Base-by-base conservation (phyloP, 2,888 invertebrate genomes). In the Heteromurus nitidus region DNA sequence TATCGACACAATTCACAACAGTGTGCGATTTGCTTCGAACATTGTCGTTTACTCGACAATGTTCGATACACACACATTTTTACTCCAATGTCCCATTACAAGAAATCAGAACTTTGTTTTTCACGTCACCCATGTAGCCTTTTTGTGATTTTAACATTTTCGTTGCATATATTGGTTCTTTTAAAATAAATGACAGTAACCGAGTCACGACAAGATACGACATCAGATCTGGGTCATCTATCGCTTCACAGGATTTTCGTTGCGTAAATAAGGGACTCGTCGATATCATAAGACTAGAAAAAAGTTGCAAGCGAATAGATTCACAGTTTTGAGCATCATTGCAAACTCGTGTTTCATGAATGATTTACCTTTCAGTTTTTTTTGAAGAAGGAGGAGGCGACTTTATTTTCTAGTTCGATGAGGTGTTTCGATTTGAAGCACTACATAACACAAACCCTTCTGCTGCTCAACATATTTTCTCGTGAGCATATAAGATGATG, bases 121-220 rank as follows among this genome's bases (percentile, higher is more conserved):
- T 55, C 55, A 55, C 75, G 69, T 81, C 81, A 81, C 75, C 80
- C 74, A 74, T 67, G 62, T 22, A 50, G 30, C 18, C 28, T 22
- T 30, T 72, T 74, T 44, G 36, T 1, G 47, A 60, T 72, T 72
- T 72, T 55, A 55, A 67, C 67, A 70, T 79, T 79, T 68, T 69
- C 64, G 65, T 75, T 67, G 18, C 50, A 30, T 26, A 22, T 22
- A 62, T 44, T 18, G 24, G 36, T 44, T 53, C 69, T 26, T 42
- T 2, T 47, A 22, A 3, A 20, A 47, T 64, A 31, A 64, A 53
- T 58, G 65, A 47, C 58, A 72, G 50, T 68, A 70, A 79, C 47
- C 13, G 65, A 81, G 81, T 75, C 81, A 81, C 81, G 81, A 81
- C 81, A 75, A 81, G 80, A 80, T 73, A 74, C 62, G 80, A 80